Evolutionary conservation across 1,140 invertebrate species (phyloP).

Genomic region (Polypedilum pembai): DNA sequence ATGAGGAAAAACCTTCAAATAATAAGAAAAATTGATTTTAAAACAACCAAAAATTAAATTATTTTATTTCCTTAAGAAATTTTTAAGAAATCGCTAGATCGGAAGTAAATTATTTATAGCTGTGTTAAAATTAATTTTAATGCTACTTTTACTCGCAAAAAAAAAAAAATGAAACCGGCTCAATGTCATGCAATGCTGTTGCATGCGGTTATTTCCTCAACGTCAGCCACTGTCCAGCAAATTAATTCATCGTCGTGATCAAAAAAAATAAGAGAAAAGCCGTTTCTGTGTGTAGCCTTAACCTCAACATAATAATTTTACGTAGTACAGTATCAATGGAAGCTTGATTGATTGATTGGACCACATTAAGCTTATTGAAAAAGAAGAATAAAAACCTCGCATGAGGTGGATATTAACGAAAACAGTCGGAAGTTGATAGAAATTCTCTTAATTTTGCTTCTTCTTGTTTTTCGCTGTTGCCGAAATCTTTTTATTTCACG

Average conservation of each 20-base stretch:
- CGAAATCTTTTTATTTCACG: too few species aligned
- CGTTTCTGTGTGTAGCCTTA: background rate
- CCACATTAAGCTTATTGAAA: background rate
- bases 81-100: background rate
- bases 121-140: background rate
- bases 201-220: too few species aligned
- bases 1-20: conserved; percentile 2
- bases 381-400: background rate
- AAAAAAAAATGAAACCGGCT: background rate
- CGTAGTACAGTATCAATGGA: too few species aligned
- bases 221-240: background rate
- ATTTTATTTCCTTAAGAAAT: background rate
- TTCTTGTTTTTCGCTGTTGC: background rate
- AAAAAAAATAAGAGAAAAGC: background rate
- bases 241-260: background rate
- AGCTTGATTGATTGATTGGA: conserved; percentile 2
- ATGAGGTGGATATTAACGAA: background rate
- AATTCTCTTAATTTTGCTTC: background rate
- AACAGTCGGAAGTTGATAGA: background rate
- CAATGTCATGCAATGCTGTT: background rate
- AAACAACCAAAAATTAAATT: background rate
- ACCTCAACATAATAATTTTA: background rate
- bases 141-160: conserved; percentile 4
- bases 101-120: background rate
- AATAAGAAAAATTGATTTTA: background rate